A percentile compares a stretch with the other conserved stretches of the same genome.
Evolutionary conservation across 2,113 vertebrate genomes (phyloP).

Genomic region (Oriolus oriolus): DNA sequence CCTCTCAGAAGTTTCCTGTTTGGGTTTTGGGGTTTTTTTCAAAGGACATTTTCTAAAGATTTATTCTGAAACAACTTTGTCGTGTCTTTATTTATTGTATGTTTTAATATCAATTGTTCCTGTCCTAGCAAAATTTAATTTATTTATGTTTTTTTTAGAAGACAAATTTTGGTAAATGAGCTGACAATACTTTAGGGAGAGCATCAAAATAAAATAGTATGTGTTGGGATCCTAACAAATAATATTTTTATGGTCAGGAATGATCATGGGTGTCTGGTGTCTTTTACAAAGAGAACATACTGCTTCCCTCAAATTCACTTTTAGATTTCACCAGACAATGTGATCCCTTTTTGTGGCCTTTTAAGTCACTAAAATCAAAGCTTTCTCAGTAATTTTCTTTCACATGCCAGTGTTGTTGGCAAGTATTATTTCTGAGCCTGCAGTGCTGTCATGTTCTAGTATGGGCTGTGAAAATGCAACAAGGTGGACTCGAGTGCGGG

Average conservation of each 20-base stretch:
- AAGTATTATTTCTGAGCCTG: background rate
- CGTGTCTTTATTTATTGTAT: background rate
- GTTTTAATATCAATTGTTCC: background rate
- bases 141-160: background rate
- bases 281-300: background rate
- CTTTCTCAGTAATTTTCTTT: background rate
- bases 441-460: background rate
- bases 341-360: background rate
- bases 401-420: background rate
- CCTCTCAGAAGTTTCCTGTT: background rate
- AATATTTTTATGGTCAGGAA: background rate
- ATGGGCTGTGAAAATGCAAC: background rate
- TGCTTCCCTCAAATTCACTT: background rate
- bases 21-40: background rate
- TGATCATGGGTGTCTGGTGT: background rate
- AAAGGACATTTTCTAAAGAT: background rate
- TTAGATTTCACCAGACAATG: background rate
- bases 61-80: background rate
- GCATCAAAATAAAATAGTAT: background rate
- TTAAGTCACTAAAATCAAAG: background rate
- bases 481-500: background rate
- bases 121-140: background rate
- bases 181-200: background rate
- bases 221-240: constrained; percentile 37
- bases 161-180: background rate